Conservation (phyloP, 1,140 invertebrate species). For the Apis dorsata region DNA sequence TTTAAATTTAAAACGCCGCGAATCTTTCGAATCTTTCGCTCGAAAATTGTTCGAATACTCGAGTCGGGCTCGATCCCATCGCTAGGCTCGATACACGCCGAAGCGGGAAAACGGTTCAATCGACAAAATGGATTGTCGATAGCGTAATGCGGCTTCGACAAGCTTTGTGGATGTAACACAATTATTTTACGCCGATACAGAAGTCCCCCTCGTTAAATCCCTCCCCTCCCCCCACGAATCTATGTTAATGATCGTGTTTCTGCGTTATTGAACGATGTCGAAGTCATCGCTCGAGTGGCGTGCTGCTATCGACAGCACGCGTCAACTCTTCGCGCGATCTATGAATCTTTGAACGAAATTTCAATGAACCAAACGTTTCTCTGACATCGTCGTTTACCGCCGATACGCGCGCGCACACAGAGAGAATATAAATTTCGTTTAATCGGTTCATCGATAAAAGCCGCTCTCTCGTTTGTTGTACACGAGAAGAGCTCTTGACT, state of each 20-base stretch:
- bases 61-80: too few species aligned
- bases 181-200: slow-evolving; percentile 37
- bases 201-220: slow-evolving; percentile 21
- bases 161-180: slow-evolving; percentile 29
- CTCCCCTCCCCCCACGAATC: neutral
- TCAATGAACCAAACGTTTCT: neutral
- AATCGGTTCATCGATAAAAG: neutral
- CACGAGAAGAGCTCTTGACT: too few species aligned
- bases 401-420: neutral
- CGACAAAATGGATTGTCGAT: slow-evolving; percentile 54
- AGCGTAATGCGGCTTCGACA: slow-evolving; percentile 40
- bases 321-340: neutral
- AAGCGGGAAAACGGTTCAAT: slow-evolving; percentile 37
- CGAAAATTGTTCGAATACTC: too few species aligned
- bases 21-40: too few species aligned
- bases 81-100: too few species aligned
- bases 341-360: slow-evolving; percentile 3
- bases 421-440: neutral
- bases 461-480: neutral
- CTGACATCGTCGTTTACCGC: neutral
- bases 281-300: neutral
- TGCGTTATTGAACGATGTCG: slow-evolving; percentile 10
- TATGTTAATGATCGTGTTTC: slow-evolving; percentile 29
- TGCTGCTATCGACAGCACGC: neutral
- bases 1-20: too few species aligned